Conservation (phyloP, 2,888 invertebrate genomes). For the Bedellia somnulentella region DNA sequence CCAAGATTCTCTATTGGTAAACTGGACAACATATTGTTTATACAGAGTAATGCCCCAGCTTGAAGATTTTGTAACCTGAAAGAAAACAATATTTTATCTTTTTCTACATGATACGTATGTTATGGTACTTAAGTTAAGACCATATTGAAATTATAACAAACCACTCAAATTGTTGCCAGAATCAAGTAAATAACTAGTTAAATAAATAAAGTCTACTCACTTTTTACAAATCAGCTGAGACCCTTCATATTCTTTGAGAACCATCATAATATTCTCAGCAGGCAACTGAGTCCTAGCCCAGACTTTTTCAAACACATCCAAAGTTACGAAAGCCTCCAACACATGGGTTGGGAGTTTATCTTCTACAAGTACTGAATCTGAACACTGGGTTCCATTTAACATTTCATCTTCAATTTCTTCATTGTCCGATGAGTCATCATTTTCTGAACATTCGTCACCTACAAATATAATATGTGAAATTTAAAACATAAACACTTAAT, state of each 20-base stretch:
- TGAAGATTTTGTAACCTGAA: conserved; percentile 58
- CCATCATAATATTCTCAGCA: conserved; percentile 55
- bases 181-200: too few relatives aligned
- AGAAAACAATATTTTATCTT: too few relatives aligned
- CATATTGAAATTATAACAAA: too few relatives aligned
- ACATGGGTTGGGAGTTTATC: conserved; percentile 61
- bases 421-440: conserved; percentile 30
- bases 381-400: conserved; percentile 39
- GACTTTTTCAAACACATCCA: conserved; percentile 64
- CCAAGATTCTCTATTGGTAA: conserved; percentile 66
- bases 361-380: conserved; percentile 28
- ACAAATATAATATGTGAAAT: conserved; percentile 8
- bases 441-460: conserved; percentile 28
- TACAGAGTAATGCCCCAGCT: conserved; percentile 67
- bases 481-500: not conserved
- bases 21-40: conserved; percentile 69
- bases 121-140: too few relatives aligned
- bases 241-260: conserved; percentile 52
- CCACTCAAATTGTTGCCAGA: too few relatives aligned
- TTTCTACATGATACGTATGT: too few relatives aligned
- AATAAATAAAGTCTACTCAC: too few relatives aligned
- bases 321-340: conserved; percentile 61
- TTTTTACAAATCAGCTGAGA: conserved; percentile 49
- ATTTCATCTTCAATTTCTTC: conserved; percentile 44
- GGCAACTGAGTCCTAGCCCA: conserved; percentile 53